phyloP scores from a whole-genome alignment of 2,888 invertebrate species.

The Stenurella melanura region DNA sequence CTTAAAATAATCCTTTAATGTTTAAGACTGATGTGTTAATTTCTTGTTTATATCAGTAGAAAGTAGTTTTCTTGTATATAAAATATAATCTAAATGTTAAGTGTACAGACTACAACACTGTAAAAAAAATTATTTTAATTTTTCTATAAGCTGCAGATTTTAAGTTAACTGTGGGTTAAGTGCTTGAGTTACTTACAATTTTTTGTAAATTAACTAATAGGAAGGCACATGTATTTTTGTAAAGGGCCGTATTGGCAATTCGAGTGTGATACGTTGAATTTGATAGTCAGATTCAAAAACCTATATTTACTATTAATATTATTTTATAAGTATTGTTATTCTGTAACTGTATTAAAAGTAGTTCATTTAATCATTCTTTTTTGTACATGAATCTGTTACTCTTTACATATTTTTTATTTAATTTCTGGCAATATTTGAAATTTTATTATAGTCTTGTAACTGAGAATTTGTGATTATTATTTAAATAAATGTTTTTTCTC shows the following conservation, averaged over 20 bases:
- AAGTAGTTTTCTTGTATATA: slow-evolving; percentile 60
- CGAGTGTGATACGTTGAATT: slow-evolving; percentile 73
- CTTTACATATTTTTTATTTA: slow-evolving; percentile 49
- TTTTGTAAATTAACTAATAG: slow-evolving; percentile 60
- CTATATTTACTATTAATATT: slow-evolving; percentile 54
- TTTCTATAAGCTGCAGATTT: slow-evolving; percentile 56
- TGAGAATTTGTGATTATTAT: slow-evolving; percentile 54
- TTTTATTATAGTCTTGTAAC: slow-evolving; percentile 49
- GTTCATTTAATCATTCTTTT: slow-evolving; percentile 35
- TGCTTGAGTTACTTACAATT: slow-evolving; percentile 59
- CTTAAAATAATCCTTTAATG: slow-evolving; percentile 76
- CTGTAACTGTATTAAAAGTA: slow-evolving; percentile 41
- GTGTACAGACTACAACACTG: slow-evolving; percentile 60
- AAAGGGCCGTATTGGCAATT: slow-evolving; percentile 70
- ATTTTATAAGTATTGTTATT: slow-evolving; percentile 52
- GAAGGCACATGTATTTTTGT: slow-evolving; percentile 73
- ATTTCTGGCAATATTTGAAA: slow-evolving; percentile 48
- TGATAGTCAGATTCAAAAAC: slow-evolving; percentile 63
- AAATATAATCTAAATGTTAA: slow-evolving; percentile 56
- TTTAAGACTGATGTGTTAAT: slow-evolving; percentile 72
- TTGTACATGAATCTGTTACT: slow-evolving; percentile 49
- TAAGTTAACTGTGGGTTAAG: slow-evolving; percentile 59
- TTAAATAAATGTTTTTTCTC: slow-evolving; percentile 47
- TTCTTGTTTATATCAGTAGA: slow-evolving; percentile 65
- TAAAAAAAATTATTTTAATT: slow-evolving; percentile 61